Evolutionary conservation across 2,797 vertebrate species (phyloP), one percentile per base, ranked within the genome.

Genomic region (Macrochelys suwanniensis): DNA sequence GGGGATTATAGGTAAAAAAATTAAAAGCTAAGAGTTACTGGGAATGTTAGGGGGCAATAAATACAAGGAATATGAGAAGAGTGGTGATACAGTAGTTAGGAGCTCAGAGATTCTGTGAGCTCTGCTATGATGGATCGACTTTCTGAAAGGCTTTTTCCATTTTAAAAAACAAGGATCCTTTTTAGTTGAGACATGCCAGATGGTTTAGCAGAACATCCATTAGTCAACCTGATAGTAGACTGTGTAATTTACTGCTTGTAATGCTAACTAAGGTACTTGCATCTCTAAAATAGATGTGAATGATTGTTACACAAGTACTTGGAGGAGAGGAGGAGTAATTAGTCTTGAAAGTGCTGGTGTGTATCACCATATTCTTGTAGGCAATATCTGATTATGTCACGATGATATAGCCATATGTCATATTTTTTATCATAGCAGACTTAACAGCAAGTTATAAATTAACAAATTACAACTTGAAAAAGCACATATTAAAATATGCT

Each of bases 201-300:
- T 95, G 88, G 76, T 95, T 97, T 95, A 89, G 65, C 16, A 89
- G 84, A 96, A 90, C 21, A 85, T 94, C 28, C 85, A 93, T 98
- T 97, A 96, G 84, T 95, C 95, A 97, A 25, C 65, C 87, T 92
- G 84, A 91, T 78, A 90, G 88, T 59, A 86, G 79, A 85, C 11
- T 71, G 3, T 61, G 80, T 94, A 94, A 98, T 94, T 97, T 96
- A 97, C 88, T 94, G 57, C 42, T 87, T 93, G 80, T 76, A 86
- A 88, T 65, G 59, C 2, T 93, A 96, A 96, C 45, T 5, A 82
- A 86, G 94, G 89, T 88, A 82, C 54, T 91, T 82, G 86, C 16
- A 91, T 93, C 77, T 95, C 65, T 87, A 82, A 93, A 92, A 89
- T 84, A 81, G 28, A 42, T 78, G 89, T 91, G 82, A 96, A 89